These are phyloP conservation scores for Poecilus cupreus DNA, from an alignment of 2,888 invertebrate genomes.

Conservation along the genomic window DNA sequence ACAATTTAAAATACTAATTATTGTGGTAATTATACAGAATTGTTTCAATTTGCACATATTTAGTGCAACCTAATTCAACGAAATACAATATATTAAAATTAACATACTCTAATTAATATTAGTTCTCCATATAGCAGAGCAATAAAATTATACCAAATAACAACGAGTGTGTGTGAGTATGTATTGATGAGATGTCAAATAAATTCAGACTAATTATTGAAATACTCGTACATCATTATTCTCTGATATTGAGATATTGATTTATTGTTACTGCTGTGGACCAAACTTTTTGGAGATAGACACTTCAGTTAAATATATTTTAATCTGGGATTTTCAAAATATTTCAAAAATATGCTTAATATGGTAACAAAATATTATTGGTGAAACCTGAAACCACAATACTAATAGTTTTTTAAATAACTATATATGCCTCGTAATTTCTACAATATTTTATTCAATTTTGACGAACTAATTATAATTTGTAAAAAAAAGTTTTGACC, in stretches of 20 bases:
- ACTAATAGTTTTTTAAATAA: no score
- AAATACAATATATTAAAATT: conserved; percentile 2
- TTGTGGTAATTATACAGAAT: conserved; percentile 5
- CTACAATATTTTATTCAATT: no score
- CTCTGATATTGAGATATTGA: neutral
- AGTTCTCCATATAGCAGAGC: neutral
- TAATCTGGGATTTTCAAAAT: no score
- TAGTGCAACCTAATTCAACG: neutral
- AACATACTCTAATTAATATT: conserved; percentile 22
- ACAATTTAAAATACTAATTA: conserved; percentile 26
- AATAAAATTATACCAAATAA: conserved; percentile 30
- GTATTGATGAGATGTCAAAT: conserved; percentile 21
- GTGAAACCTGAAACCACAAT: no score
- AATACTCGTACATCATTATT: neutral
- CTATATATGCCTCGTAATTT: no score
- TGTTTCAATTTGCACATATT: conserved; percentile 12
- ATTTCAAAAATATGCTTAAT: no score
- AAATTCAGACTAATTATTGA: conserved; percentile 27
- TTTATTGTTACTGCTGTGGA: no score
- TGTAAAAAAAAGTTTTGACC: no score
- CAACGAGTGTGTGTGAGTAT: neutral
- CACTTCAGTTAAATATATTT: no score
- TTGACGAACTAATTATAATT: no score
- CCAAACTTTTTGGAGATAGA: no score
- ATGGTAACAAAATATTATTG: no score